Percentiles rank a stretch among this genome's conserved stretches.
These are phyloP conservation scores for Pterocles burchelli DNA, from an alignment of 2,113 vertebrate species.

Conservation along the genomic window DNA sequence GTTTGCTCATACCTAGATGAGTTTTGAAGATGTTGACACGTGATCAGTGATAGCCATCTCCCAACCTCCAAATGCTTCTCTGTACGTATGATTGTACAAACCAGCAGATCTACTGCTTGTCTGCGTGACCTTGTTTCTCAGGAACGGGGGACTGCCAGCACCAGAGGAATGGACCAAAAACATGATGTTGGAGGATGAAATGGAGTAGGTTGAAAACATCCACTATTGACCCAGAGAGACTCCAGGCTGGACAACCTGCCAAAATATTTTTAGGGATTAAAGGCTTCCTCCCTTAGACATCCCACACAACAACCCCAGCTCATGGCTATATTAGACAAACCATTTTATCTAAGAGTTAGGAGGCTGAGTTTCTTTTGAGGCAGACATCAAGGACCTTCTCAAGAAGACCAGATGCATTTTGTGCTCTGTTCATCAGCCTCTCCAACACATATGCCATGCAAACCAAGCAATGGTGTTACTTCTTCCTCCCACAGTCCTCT, in stretches of 20 bases:
- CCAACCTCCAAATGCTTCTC: neutral
- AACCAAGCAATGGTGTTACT: neutral
- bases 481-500: neutral
- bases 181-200: neutral
- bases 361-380: neutral
- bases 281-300: neutral
- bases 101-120: neutral
- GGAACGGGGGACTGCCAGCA: neutral
- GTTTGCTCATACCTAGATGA: conserved; percentile 6
- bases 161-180: neutral
- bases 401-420: neutral
- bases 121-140: neutral
- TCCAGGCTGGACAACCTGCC: neutral
- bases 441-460: neutral
- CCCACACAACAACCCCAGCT: neutral
- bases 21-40: neutral
- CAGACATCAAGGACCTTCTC: neutral
- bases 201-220: neutral
- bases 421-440: neutral
- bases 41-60: conserved; percentile 32
- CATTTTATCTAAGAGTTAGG: neutral
- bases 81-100: neutral
- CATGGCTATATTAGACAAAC: neutral
- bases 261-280: neutral
- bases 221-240: neutral